These are phyloP conservation scores for Liasis olivaceus DNA, from an alignment of 2,797 vertebrate genomes.

Conservation along the genomic window DNA sequence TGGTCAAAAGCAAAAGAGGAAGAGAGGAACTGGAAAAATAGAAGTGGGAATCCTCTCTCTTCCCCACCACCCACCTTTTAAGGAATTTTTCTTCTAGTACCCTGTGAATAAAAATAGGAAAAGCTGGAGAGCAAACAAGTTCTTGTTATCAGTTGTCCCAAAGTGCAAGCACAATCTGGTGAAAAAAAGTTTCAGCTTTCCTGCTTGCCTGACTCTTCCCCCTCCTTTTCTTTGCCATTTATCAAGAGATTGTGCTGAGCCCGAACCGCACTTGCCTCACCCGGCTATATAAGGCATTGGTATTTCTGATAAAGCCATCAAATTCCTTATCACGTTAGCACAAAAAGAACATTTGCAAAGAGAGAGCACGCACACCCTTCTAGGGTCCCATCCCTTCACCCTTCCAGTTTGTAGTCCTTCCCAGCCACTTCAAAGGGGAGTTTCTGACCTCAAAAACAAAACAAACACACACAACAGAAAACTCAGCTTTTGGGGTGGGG, in stretches of 20 bases:
- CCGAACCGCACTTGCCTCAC: constrained; percentile 89
- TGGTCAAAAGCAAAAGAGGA: not conserved
- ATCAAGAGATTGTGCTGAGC: constrained; percentile 90
- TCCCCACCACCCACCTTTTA: not conserved
- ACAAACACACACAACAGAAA: not conserved
- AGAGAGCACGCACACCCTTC: constrained; percentile 72
- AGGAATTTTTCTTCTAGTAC: not conserved
- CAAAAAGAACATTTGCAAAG: constrained; percentile 91
- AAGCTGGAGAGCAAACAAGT: rapidly evolving
- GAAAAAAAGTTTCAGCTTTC: constrained; percentile 33
- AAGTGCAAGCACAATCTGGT: not conserved
- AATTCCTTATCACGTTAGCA: constrained; percentile 96
- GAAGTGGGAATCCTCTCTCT: not conserved
- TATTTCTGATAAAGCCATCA: constrained; percentile 99
- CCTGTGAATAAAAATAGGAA: not conserved
- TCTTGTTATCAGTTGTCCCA: not conserved
- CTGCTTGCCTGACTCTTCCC: not conserved
- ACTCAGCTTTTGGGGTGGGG: not conserved
- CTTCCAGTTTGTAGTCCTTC: constrained; percentile 47
- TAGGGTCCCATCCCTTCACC: constrained; percentile 41
- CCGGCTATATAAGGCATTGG: constrained; percentile 98
- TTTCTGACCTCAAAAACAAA: constrained; percentile 28
- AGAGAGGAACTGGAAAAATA: not conserved
- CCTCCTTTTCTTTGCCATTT: constrained; percentile 85
- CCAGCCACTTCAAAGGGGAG: constrained; percentile 36